Evolutionary conservation across 2,888 invertebrate genomes (phyloP).

Genomic region (Zaprionus lineosus): DNA sequence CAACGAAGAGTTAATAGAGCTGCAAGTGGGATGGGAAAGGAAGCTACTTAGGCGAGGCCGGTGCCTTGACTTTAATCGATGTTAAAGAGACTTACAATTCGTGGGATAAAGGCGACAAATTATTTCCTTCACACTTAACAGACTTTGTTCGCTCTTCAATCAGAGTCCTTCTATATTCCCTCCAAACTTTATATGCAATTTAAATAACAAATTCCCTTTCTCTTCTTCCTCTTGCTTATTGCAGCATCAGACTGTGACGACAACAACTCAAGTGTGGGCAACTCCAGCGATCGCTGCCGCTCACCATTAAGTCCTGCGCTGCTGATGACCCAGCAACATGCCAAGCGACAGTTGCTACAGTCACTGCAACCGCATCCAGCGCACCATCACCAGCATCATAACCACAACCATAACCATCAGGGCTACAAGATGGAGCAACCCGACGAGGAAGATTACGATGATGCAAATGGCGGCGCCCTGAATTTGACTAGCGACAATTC

Average conservation of each 20-base stretch:
- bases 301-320: slow-evolving; percentile 80
- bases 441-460: slow-evolving; percentile 75
- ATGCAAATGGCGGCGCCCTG: slow-evolving; percentile 78
- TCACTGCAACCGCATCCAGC: slow-evolving; percentile 66
- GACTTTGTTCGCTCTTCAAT: no score
- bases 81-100: no score
- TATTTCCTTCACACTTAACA: no score
- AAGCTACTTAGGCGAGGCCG: no score
- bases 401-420: slow-evolving; percentile 43
- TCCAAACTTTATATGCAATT: slow-evolving; percentile 4
- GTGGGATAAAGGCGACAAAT: no score
- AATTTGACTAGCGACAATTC: slow-evolving; percentile 82
- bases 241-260: slow-evolving; percentile 82
- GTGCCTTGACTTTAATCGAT: slow-evolving; percentile 27
- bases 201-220: no score
- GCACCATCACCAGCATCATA: slow-evolving; percentile 54
- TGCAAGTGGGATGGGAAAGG: neutral
- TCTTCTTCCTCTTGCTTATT: slow-evolving; percentile 1
- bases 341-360: slow-evolving; percentile 66
- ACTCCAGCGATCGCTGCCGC: slow-evolving; percentile 81
- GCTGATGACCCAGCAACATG: slow-evolving; percentile 58
- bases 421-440: slow-evolving; percentile 57
- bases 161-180: neutral
- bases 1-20: slow-evolving; percentile 1
- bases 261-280: slow-evolving; percentile 81